Evolutionary conservation across 2,113 vertebrate genomes (phyloP), one percentile per base, ranked within the genome.

Genomic region (Calidris pugnax): DNA sequence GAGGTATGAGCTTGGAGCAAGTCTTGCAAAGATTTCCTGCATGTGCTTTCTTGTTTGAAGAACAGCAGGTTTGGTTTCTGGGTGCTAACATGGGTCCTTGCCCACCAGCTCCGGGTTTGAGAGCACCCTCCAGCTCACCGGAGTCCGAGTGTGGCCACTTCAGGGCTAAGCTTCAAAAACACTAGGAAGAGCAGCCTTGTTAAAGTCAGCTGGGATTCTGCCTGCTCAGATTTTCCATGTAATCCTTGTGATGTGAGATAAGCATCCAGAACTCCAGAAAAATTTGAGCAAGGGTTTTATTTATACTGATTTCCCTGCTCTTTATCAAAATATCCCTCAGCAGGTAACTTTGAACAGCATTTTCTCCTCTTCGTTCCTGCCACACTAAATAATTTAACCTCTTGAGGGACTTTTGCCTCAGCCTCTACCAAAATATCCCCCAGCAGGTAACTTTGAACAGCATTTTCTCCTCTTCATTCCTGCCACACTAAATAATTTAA

Each of bases 91-190:
- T 27, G 20, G 0, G 3, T 30, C 48, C 66, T 87, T 79, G 37
- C 32, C 20, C 45, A 22, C 18, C 0, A 1, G 24, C 48, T 47
- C 45, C 0, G 4, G 43, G 33, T 62, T 87, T 45, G 7, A 0
- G 0, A 14, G 30, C 27, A 55, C 59, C 27, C 80, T 50, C 50
- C n/a, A 45, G 45, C 55, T 32, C 68, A 22, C 50, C 37, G 19
- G 37, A 57, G 21, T 22, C 56, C 3, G 0, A 69, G 12, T 32
- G 73, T 27, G 27, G 43, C 24, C 75, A 24, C 37, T 60, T 21
- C 27, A 74, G 57, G 51, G 35, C 81, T 79, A 12, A 82, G 7
- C 35, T 56, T 68, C 77, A 73, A 28, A 93, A 66, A 23, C 20
- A 5, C 62, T 37, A 37, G 59, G 87, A 79, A 72, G 30, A 93